Percentiles rank a stretch among this genome's conserved stretches.
Conservation (phyloP, 2,113 vertebrate genomes). For the Erpornis zantholeuca region DNA sequence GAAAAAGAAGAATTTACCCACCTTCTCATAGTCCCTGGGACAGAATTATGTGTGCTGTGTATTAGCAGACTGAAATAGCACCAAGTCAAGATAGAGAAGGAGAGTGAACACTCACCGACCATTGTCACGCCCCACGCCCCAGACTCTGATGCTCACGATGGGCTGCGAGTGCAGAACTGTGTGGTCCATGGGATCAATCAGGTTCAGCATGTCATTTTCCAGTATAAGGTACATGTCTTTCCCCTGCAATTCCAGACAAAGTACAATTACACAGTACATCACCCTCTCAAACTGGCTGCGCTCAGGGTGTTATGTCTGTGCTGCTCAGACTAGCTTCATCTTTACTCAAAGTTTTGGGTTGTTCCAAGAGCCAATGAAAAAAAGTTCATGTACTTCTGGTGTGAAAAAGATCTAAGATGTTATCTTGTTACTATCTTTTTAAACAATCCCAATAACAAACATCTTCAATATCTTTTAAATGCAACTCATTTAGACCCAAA, state of each 20-base stretch:
- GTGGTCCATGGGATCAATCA: conserved; percentile 91
- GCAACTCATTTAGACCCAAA: neutral
- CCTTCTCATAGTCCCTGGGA: neutral
- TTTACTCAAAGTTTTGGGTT: neutral
- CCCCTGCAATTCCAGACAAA: conserved; percentile 75
- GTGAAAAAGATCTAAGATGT: neutral
- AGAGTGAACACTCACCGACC: conserved; percentile 81
- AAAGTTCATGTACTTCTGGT: neutral
- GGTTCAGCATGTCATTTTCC: conserved; percentile 89
- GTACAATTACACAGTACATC: neutral
- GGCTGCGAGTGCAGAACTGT: conserved; percentile 92
- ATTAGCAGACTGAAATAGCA: neutral
- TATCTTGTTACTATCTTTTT: neutral
- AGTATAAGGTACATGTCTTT: conserved; percentile 94
- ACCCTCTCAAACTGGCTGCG: neutral
- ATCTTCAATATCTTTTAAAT: neutral
- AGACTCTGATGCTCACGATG: conserved; percentile 95
- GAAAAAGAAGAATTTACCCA: neutral
- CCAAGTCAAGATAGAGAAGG: neutral
- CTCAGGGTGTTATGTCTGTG: neutral
- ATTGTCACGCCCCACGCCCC: conserved; percentile 95
- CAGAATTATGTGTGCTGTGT: neutral
- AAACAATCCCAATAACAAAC: neutral
- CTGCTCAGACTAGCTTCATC: neutral
- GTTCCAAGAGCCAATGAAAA: neutral